Base-by-base conservation (phyloP, 2,888 invertebrate species). In the Amphipoea lucens region DNA sequence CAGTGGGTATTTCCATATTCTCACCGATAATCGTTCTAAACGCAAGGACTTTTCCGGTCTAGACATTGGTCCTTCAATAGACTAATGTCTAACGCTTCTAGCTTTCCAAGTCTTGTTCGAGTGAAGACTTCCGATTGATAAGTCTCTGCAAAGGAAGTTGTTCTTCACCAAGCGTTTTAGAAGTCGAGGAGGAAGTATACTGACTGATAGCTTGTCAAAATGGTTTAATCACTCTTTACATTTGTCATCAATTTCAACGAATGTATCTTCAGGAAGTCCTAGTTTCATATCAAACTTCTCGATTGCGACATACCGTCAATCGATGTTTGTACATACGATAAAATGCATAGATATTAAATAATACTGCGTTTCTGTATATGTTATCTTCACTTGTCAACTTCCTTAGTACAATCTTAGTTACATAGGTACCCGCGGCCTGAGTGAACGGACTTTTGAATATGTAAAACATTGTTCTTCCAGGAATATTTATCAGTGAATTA, bases 341-440 rank as follows among this genome's bases (percentile, higher is more conserved):
- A 87, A 87, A 81, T 79, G 67, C 75, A 79, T 71, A 74, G 68
- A 78, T 81, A 84, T 87, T 76, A 66, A 88, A 86, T 84, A 84
- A 88, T 67, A 77, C 84, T 78, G 72, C 70, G 71, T 79, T 84
- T 78, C 78, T 72, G n/a, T 75, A 76, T 73, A 42, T 73, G 63
- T 86, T 90, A 91, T 91, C 89, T 84, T 67, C 79, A 65, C 82
- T 80, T 85, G 82, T 84, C 76, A 84, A 91, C 89, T 89, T 91
- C 90, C 90, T 88, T 67, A 81, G 54, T 78, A 78, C 85, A 88
- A 87, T 87, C 85, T 89, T 87, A 83, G 78, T 71, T 69, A 66
- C 67, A 72, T 84, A 77, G 48, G 79, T 85, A 82, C 71, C 17
- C 23, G 69, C 69, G 45, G 72, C 63, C 63, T 66, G 74, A 82